phyloP scores from a whole-genome alignment of 2,113 vertebrate species.

The Agapornis roseicollis region DNA sequence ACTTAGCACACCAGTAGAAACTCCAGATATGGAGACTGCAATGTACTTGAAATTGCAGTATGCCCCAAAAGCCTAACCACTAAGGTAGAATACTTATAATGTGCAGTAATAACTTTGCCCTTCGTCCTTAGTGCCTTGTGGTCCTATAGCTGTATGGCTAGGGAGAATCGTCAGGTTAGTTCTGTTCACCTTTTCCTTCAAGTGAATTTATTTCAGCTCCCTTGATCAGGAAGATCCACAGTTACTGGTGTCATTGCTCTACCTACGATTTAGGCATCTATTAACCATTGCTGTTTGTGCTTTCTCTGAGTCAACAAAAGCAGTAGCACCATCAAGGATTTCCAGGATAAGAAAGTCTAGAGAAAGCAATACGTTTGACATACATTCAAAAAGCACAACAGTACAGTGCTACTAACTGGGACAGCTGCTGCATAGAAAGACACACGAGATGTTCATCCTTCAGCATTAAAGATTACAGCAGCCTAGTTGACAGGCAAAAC shows the following conservation, averaged over 20 bases:
- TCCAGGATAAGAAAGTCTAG: neutral
- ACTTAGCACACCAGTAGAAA: neutral
- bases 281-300: neutral
- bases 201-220: neutral
- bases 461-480: neutral
- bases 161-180: neutral
- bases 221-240: neutral
- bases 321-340: neutral
- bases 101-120: neutral
- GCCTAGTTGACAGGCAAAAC: neutral
- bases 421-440: neutral
- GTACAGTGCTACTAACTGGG: neutral
- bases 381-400: neutral
- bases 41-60: neutral
- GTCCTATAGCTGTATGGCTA: neutral
- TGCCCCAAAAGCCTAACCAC: neutral
- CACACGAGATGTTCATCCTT: neutral
- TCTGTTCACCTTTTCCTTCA: neutral
- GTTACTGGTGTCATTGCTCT: neutral
- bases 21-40: neutral
- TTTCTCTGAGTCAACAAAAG: neutral
- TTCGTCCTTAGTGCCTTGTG: neutral
- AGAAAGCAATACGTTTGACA: neutral
- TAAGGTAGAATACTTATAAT: neutral
- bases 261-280: neutral